Evolutionary conservation across 2,888 invertebrate species (phyloP).

Genomic region (Holacanthella duospinosa): DNA sequence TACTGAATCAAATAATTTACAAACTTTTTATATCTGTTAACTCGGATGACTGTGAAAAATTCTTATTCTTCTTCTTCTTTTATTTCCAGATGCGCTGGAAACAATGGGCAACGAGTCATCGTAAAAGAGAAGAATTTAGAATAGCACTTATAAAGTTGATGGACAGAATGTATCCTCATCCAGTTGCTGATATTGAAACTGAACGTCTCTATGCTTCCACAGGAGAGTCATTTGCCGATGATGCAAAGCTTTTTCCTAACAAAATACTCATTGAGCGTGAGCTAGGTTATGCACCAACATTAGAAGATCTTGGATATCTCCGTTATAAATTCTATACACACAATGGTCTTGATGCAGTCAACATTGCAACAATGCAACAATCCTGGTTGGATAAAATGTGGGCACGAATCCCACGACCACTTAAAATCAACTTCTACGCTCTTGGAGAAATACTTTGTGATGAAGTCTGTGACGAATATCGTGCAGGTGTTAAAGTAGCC

Average conservation of each 20-base stretch:
- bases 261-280: constrained; percentile 14
- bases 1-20: too few relatives aligned
- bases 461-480: constrained; percentile 75
- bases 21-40: too few relatives aligned
- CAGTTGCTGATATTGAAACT: constrained; percentile 36
- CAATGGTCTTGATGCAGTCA: constrained; percentile 79
- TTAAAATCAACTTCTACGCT: constrained; percentile 20
- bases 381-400: constrained; percentile 52
- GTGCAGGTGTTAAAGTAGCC: constrained; percentile 78
- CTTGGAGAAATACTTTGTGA: constrained; percentile 52
- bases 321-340: constrained; percentile 83
- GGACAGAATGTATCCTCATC: constrained; percentile 40
- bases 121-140: constrained; percentile 70
- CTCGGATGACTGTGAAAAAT: too few relatives aligned
- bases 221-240: constrained; percentile 20
- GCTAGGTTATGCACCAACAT: constrained; percentile 25
- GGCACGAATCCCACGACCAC: constrained; percentile 43
- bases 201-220: constrained; percentile 14
- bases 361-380: constrained; percentile 72
- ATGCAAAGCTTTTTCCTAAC: constrained; percentile 10
- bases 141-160: constrained; percentile 66
- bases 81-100: constrained; percentile 33
- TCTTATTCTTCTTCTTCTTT: too few relatives aligned
- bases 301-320: constrained; percentile 38
- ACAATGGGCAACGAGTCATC: constrained; percentile 37